phyloP scores from a whole-genome alignment of 2,797 vertebrate genomes.

The Myotis daubentonii region DNA sequence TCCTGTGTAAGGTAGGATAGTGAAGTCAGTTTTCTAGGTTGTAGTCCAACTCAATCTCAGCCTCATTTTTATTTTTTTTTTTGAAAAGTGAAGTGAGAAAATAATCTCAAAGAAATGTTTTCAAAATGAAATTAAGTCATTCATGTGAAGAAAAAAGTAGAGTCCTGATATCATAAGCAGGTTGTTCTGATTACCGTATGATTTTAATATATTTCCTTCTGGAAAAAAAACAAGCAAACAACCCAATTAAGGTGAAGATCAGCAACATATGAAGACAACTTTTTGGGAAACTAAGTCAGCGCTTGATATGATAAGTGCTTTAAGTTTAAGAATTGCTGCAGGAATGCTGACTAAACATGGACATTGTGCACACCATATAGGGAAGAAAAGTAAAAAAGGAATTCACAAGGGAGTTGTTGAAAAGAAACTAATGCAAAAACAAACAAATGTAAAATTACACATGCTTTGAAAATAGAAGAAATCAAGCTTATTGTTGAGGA shows the following conservation, averaged over 20 bases:
- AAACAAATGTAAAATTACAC: background rate
- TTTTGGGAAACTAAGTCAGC: background rate
- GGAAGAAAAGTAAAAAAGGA: background rate
- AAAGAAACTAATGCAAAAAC: background rate
- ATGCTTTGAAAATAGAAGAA: background rate
- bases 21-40: background rate
- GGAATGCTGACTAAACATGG: background rate
- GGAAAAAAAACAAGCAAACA: background rate
- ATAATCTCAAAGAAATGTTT: background rate
- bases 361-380: background rate
- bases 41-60: background rate
- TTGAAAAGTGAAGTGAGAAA: background rate
- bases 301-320: background rate
- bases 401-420: background rate
- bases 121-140: background rate
- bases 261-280: background rate
- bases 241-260: background rate
- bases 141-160: background rate
- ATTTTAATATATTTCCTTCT: background rate
- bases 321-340: background rate
- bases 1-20: background rate
- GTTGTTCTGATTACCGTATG: background rate
- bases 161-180: background rate
- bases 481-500: background rate
- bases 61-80: too few species aligned